phyloP scores from a whole-genome alignment of 2,888 invertebrate genomes.

The Drosophila heteroneura region DNA sequence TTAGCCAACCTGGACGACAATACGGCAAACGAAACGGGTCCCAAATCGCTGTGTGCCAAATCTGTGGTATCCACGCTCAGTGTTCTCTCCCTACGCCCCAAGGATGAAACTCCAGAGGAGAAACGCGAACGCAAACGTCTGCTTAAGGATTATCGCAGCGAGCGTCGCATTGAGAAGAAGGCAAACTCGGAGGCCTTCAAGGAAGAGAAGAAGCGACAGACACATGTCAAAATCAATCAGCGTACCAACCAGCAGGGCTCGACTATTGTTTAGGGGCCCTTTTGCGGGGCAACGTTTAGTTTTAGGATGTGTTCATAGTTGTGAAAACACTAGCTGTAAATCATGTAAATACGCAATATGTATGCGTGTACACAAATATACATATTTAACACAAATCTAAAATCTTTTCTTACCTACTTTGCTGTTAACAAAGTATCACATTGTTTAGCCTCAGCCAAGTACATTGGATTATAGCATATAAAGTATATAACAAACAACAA shows the following conservation, averaged over 20 bases:
- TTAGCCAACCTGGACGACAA: constrained; percentile 88
- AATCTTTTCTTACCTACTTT: not conserved
- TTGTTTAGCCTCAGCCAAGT: not conserved
- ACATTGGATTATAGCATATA: not conserved
- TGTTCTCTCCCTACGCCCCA: constrained; percentile 89
- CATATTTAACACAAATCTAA: constrained; percentile 16
- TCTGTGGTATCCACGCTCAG: constrained; percentile 90
- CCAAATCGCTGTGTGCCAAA: constrained; percentile 87
- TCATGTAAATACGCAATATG: constrained; percentile 10
- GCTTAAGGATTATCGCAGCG: constrained; percentile 91
- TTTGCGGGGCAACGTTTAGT: constrained; percentile 16
- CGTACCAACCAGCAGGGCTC: constrained; percentile 91
- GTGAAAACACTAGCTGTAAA: constrained; percentile 32
- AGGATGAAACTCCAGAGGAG: constrained; percentile 92
- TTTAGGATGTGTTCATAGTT: constrained; percentile 25
- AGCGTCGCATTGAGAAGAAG: constrained; percentile 93
- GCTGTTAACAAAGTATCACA: not conserved
- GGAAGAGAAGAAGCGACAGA: constrained; percentile 93
- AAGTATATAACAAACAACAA: not conserved
- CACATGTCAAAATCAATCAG: constrained; percentile 91
- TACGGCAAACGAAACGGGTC: constrained; percentile 83
- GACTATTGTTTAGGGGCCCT: constrained; percentile 86
- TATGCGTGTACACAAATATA: constrained; percentile 25
- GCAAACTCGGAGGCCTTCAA: constrained; percentile 93
- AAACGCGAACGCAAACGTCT: constrained; percentile 91